Evolutionary conservation across 2,888 invertebrate genomes (phyloP).

Genomic region (Oscheius sp.): DNA sequence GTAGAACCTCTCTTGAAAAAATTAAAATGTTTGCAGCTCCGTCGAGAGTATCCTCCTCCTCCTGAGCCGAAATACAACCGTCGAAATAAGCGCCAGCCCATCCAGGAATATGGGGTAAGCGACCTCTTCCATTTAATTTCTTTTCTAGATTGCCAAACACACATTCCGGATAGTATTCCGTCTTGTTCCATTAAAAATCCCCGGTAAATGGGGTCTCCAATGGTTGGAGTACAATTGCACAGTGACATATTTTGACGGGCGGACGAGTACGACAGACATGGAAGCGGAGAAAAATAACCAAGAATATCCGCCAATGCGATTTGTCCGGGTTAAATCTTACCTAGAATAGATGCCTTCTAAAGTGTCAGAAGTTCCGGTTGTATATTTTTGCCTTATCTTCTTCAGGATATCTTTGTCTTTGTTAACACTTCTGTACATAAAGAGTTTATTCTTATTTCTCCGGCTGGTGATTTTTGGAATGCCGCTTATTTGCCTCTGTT

Average conservation of each 20-base stretch:
- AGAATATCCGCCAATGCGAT: constrained; percentile 17
- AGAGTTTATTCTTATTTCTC: not conserved
- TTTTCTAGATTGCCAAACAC: constrained; percentile 9
- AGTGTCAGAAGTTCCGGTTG: too few relatives aligned
- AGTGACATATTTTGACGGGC: constrained; percentile 22
- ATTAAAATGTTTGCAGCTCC: constrained; percentile 14
- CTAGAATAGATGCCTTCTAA: not conserved
- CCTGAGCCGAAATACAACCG: constrained; percentile 14
- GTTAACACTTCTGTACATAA: not conserved
- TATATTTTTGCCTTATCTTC: not conserved
- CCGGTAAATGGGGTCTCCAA: constrained; percentile 21
- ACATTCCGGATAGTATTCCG: constrained; percentile 11
- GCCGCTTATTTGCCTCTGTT: not conserved
- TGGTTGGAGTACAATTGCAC: constrained; percentile 31
- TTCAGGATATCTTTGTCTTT: not conserved
- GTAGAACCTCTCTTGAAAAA: too few relatives aligned
- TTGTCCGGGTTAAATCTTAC: constrained; percentile 21
- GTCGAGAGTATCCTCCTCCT: constrained; percentile 17
- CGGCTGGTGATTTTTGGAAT: not conserved
- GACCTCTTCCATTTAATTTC: not conserved
- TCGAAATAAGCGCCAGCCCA: not conserved
- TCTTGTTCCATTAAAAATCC: not conserved
- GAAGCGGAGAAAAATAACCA: constrained; percentile 19
- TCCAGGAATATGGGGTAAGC: constrained; percentile 21
- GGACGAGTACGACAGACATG: constrained; percentile 3